A percentile compares a stretch with the other conserved stretches of the same genome.
Conservation (phyloP, 2,113 vertebrate species). For the Entomyzon cyanotis region DNA sequence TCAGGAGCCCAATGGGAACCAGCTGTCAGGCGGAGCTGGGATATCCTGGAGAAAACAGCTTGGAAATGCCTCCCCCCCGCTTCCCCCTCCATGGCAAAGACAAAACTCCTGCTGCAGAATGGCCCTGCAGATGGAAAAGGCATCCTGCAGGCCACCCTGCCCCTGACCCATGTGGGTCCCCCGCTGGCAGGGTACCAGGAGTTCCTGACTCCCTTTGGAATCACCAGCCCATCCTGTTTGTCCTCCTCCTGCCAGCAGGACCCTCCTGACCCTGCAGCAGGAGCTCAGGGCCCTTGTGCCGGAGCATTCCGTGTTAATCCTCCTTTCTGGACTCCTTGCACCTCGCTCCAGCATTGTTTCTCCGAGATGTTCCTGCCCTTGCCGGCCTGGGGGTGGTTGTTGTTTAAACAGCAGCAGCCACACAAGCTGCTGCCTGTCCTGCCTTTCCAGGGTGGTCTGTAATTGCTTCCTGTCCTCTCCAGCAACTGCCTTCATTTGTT, state of each 20-base stretch:
- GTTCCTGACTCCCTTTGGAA: not conserved
- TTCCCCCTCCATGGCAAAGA: not conserved
- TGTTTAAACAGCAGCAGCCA: conserved; percentile 63
- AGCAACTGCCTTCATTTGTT: conserved; percentile 70
- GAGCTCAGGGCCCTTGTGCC: not conserved
- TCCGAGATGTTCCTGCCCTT: conserved; percentile 47
- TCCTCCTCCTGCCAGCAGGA: not conserved
- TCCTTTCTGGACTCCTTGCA: not conserved
- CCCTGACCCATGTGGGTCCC: conserved; percentile 9
- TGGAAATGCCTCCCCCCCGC: conserved; percentile 33
- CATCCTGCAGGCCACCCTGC: conserved; percentile 20
- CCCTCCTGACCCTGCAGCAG: not conserved
- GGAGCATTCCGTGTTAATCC: not conserved
- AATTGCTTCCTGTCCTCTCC: conserved; percentile 80
- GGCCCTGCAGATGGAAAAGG: conserved; percentile 52
- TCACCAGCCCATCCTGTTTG: conserved; percentile 25
- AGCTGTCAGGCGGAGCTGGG: conserved; percentile 63
- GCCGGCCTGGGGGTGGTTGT: conserved; percentile 41
- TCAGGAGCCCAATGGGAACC: conserved; percentile 70
- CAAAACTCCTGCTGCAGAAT: not conserved
- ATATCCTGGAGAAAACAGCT: conserved; percentile 58
- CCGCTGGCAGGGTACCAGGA: not conserved
- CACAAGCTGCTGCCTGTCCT: conserved; percentile 63
- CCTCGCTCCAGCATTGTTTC: conserved; percentile 39
- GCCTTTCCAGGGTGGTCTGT: conserved; percentile 74